Percentiles rank a stretch among this genome's conserved stretches.
Conservation (phyloP, 2,797 vertebrate species). For the Pseudomugil tenellus region DNA sequence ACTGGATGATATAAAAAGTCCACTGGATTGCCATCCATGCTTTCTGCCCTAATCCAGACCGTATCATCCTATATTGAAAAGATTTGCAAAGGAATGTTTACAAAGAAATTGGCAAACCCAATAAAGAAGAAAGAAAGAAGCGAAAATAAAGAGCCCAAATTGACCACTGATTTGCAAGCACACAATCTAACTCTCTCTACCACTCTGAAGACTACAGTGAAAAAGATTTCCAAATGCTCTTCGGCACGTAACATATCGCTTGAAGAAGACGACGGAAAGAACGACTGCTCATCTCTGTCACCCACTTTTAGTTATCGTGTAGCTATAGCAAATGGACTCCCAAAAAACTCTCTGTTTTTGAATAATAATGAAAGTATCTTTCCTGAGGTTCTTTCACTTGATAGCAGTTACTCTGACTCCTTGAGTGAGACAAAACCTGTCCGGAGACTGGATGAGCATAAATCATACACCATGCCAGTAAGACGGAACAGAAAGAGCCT, state of each 20-base stretch:
- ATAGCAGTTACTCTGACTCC: slow-evolving; percentile 90
- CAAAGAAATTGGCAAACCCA: slow-evolving; percentile 97
- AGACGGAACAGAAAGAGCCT: slow-evolving; percentile 96
- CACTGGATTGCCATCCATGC: slow-evolving; percentile 89
- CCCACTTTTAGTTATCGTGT: slow-evolving; percentile 98
- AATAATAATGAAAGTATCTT: slow-evolving; percentile 88
- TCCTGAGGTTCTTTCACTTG: slow-evolving; percentile 89
- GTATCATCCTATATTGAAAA: slow-evolving; percentile 92
- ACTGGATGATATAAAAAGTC: slow-evolving; percentile 74
- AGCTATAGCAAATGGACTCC: slow-evolving; percentile 96
- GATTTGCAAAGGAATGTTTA: slow-evolving; percentile 99
- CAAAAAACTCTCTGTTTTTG: slow-evolving; percentile 83
- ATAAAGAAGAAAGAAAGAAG: slow-evolving; percentile 93
- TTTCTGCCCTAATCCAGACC: slow-evolving; percentile 93
- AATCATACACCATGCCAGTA: slow-evolving; percentile 93
- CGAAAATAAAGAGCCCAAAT: slow-evolving; percentile 89
- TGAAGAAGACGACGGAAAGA: slow-evolving; percentile 87
- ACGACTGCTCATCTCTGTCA: slow-evolving; percentile 92
- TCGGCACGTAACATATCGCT: slow-evolving; percentile 91
- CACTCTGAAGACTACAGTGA: slow-evolving; percentile 94
- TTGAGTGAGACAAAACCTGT: slow-evolving; percentile 88
- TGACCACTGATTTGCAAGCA: slow-evolving; percentile 83
- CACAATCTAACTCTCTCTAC: slow-evolving; percentile 90
- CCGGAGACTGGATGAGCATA: slow-evolving; percentile 84
- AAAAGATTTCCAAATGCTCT: slow-evolving; percentile 94